Conservation (phyloP, 1,140 invertebrate species). For the Drosophila pachea region DNA sequence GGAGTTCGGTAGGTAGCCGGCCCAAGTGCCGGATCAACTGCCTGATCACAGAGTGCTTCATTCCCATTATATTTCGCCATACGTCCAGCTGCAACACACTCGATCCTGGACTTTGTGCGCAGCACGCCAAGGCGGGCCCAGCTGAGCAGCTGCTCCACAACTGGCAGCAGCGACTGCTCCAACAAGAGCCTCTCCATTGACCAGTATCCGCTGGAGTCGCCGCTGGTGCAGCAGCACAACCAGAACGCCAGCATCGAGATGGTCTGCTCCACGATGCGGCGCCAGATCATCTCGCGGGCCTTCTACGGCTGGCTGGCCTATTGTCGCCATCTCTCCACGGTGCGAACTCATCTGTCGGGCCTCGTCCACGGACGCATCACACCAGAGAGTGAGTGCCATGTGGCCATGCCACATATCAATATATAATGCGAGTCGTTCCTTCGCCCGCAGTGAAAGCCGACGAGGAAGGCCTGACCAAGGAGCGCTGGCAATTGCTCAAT, state of each 20-base stretch:
- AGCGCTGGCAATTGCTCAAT: conserved; percentile 84
- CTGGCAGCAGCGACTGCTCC: conserved; percentile 77
- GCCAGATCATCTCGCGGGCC: conserved; percentile 95
- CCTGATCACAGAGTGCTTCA: too few species aligned
- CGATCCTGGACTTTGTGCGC: conserved; percentile 75
- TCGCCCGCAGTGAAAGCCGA: conserved; percentile 79
- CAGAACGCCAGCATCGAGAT: conserved; percentile 83
- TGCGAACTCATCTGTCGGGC: conserved; percentile 94
- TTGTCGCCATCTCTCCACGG: conserved; percentile 93
- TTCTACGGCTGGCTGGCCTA: conserved; percentile 98
- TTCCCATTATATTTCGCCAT: background rate
- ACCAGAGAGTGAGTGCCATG: conserved; percentile 80
- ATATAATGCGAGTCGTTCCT: too few species aligned
- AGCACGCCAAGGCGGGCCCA: conserved; percentile 73
- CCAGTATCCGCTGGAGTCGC: conserved; percentile 71
- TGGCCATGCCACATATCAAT: background rate
- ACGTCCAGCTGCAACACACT: conserved; percentile 64
- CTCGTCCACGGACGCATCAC: conserved; percentile 87
- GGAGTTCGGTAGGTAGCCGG: conserved; percentile 82
- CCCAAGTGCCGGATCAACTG: background rate
- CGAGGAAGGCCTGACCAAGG: conserved; percentile 84
- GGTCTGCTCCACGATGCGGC: conserved; percentile 95
- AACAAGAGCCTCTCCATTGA: conserved; percentile 78
- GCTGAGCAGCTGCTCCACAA: conserved; percentile 78
- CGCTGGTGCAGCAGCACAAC: conserved; percentile 56